Evolutionary conservation across 2,888 invertebrate species (phyloP), one percentile per base, ranked within the genome.

Genomic region (Troglohyphantes excavatus): DNA sequence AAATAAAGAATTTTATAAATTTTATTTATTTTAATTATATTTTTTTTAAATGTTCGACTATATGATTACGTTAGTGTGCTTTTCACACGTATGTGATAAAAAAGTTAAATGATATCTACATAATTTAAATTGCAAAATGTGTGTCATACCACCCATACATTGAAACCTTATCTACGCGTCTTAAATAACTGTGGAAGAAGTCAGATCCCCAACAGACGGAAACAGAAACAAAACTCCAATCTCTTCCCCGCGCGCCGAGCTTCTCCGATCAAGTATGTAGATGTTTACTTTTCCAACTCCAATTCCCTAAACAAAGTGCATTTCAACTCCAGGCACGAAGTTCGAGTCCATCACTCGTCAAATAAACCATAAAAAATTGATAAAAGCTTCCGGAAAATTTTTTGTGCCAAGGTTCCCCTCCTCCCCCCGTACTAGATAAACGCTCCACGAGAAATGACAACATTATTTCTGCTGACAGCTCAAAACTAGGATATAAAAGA

Each of bases 401-500:
- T 81, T 59, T 82, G 61, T 61, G 70, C 81, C 53, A 21, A 19
- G 19, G 70, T 70, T 27, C 68, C 68, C 73, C 68, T 23, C 39
- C 70, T 39, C 70, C 61, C 39, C 61, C 17, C 70, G 70, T 68
- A 70, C 61, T 73, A 72, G 83, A 83, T 83, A 83, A 83, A 83
- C 83, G 83, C 63, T 83, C 83, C 59, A 21, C 72, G 63, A 83
- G 73, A 83, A 83, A 73, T 73, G 83, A 83, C 83, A 83, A 83
- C 83, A 83, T 83, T 83, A 83, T 83, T 83, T 83, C 83, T 83
- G 72, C 83, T 83, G 83, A 83, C 83, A 83, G 73, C 73, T 83
- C 63, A 73, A 83, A 83, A 83, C 72, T 72, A 27, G 83, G 83
- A 39, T 83, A 83, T 83, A 83, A 83, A 83, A 72, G 72, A 70